phyloP scores from a whole-genome alignment of 1,140 invertebrate genomes.

The Saccostrea echinata region DNA sequence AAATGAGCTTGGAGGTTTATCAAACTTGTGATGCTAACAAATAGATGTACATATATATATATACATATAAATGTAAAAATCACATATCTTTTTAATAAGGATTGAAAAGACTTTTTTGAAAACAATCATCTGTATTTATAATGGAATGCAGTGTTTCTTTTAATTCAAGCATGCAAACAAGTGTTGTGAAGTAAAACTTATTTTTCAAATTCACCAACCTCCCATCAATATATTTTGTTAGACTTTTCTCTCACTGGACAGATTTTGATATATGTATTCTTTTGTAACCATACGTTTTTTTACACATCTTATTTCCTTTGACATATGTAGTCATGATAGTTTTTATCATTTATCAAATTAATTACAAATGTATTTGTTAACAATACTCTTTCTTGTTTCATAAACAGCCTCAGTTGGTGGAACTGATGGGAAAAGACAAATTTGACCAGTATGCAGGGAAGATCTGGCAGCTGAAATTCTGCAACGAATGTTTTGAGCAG shows the following conservation, averaged over 20 bases:
- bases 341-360: no score
- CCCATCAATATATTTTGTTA: no score
- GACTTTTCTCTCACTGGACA: no score
- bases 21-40: no score
- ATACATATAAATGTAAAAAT: not conserved
- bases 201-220: not conserved
- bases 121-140: not conserved
- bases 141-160: not conserved
- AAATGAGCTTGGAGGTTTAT: no score
- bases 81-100: not conserved
- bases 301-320: no score
- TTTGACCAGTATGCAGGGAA: constrained; percentile 80
- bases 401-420: constrained; percentile 76
- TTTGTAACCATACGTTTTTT: no score
- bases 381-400: constrained; percentile 1
- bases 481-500: constrained; percentile 73
- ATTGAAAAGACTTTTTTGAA: not conserved
- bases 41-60: no score
- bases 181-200: not conserved
- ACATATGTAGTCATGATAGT: no score
- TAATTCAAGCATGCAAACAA: not conserved
- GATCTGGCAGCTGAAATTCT: constrained; percentile 80
- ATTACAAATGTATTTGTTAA: no score
- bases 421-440: constrained; percentile 75
- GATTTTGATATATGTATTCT: no score